A percentile compares a stretch with the other conserved stretches of the same genome.
phyloP scores from a whole-genome alignment of 2,888 invertebrate species.

The Ptycholaimellus sp. region DNA sequence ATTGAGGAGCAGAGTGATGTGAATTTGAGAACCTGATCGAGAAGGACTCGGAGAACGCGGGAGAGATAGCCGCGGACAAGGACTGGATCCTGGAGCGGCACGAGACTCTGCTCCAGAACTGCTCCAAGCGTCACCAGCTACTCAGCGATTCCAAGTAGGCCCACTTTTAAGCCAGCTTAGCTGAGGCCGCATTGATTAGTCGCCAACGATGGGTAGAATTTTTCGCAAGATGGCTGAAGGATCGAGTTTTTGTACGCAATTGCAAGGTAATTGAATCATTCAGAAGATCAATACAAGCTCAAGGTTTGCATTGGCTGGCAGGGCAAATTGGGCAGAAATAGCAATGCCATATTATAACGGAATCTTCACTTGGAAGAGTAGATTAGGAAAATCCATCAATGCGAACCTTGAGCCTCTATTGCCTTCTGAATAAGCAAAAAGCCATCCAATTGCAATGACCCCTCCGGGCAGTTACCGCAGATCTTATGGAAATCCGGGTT shows the following conservation, averaged over 20 bases:
- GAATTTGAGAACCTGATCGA: slow-evolving; percentile 5
- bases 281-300: slow-evolving; percentile 10
- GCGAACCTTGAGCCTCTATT: too few species aligned
- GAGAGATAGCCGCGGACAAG: not conserved
- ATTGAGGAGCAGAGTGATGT: too few species aligned
- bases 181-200: too few species aligned
- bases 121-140: slow-evolving; percentile 9
- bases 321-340: not conserved
- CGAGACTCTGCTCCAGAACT: slow-evolving; percentile 9
- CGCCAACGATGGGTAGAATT: too few species aligned
- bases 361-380: slow-evolving; percentile 11
- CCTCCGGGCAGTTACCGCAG: too few species aligned
- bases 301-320: not conserved
- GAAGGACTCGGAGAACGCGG: slow-evolving; percentile 4
- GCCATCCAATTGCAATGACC: too few species aligned
- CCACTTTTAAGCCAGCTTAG: too few species aligned
- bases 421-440: too few species aligned
- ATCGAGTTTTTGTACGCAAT: not conserved
- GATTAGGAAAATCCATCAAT: too few species aligned
- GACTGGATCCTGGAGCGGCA: slow-evolving; percentile 13
- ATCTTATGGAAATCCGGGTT: too few species aligned
- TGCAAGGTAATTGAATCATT: slow-evolving; percentile 10
- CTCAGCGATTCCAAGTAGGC: slow-evolving; percentile 13
- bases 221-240: too few species aligned
- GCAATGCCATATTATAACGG: not conserved